Evolutionary conservation across 1,140 invertebrate genomes (phyloP), one percentile per base, ranked within the genome.

Genomic region (Papilio dardanus): DNA sequence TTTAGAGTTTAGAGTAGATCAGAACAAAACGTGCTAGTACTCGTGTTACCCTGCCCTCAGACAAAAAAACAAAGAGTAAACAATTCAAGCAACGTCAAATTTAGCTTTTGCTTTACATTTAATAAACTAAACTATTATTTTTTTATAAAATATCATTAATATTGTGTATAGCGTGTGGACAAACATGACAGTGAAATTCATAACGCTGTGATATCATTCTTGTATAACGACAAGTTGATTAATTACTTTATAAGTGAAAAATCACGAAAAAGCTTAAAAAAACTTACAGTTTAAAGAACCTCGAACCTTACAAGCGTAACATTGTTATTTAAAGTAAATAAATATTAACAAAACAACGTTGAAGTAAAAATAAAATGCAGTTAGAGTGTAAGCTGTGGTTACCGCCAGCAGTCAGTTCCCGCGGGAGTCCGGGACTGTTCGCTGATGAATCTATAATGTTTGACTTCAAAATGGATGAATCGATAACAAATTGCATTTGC

Each of bases 361-460:
- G 10, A 5, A 14, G 1, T 28, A 24, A 62, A 62, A 62, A 62
- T 58, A 58, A 30, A 54, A 62, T 62, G 54, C 54, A 28, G 8
- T 19, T 28, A 10, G 6, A n/a, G 12, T 1, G 54, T 50, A 24
- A 24, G 50, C 24, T 30, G 54, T 62, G 24, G 21, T 30, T 28
- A 62, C 54, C 5, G 24, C 14, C 10, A 24, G 24, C 21, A 62
- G 54, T 62, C 12, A 62, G 24, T 28, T 62, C 24, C 54, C 54
- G 21, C 54, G 54, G 54, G 54, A 62, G 4, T 62, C 54, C 24
- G 54, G 24, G 30, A 62, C 54, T 28, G 24, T 62, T 62, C 54
- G 12, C 24, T 10, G 24, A 28, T 14, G 54, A 62, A 62, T 62
- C 54, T 62, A 28, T 62, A 62, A 62, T 62, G 54, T 62, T 62